phyloP scores from a whole-genome alignment of 1,140 invertebrate genomes.

The Phymastichus coffea region DNA sequence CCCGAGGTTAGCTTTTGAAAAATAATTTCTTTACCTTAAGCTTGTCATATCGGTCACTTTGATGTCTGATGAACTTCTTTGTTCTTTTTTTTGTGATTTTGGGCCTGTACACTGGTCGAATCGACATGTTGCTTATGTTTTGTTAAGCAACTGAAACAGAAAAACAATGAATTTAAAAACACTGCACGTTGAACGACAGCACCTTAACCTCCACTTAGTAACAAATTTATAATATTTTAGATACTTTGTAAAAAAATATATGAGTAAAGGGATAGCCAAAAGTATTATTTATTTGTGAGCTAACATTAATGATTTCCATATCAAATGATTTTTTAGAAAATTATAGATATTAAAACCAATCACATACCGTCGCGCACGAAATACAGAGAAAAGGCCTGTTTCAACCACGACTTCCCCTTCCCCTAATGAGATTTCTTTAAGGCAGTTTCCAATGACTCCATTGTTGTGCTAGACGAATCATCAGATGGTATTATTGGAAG shows the following conservation, averaged over 20 bases:
- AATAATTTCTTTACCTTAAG: conserved; percentile 89
- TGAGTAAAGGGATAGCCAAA: conserved; percentile 1
- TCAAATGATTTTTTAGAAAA: conserved; percentile 29
- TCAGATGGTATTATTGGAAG: too few species aligned
- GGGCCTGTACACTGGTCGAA: conserved; percentile 83
- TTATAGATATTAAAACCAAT: conserved; percentile 27
- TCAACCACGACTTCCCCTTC: neutral
- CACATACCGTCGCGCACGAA: conserved; percentile 33
- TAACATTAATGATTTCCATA: conserved; percentile 10
- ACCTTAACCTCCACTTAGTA: conserved; percentile 1
- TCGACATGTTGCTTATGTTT: conserved; percentile 65
- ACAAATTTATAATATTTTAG: neutral
- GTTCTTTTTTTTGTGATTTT: conserved; percentile 94
- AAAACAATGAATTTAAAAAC: conserved; percentile 17
- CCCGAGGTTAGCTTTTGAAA: too few species aligned
- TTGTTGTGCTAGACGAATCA: too few species aligned
- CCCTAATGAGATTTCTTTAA: too few species aligned
- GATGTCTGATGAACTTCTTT: conserved; percentile 95
- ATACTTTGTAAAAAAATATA: conserved; percentile 24
- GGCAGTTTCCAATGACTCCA: too few species aligned
- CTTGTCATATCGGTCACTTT: conserved; percentile 95
- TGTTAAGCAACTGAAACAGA: conserved; percentile 33
- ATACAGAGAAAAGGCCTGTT: conserved; percentile 31
- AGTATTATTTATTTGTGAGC: neutral
- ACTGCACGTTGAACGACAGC: conserved; percentile 17